These are phyloP conservation scores for Drosophila simulans DNA, from an alignment of 1,140 invertebrate species.

Conservation along the genomic window DNA sequence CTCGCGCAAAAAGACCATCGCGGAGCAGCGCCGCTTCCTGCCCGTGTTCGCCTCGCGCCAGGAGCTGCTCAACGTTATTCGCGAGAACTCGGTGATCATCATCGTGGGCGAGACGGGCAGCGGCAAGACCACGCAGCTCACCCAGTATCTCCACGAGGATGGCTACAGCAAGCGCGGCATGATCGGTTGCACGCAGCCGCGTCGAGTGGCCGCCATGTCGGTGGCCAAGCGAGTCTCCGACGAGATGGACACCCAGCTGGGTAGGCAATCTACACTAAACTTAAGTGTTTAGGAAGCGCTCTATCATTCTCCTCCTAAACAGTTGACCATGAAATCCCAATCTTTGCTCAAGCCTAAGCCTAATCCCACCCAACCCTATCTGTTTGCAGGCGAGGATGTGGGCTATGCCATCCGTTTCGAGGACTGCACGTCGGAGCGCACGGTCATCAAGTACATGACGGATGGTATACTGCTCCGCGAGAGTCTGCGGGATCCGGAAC, in stretches of 20 bases:
- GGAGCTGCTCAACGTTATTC: slow-evolving; percentile 95
- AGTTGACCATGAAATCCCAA: too few species aligned
- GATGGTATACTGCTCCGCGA: slow-evolving; percentile 99
- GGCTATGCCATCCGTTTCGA: slow-evolving; percentile 99
- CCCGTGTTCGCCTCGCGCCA: slow-evolving; percentile 98
- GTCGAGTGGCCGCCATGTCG: slow-evolving; percentile 99
- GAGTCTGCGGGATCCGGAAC: slow-evolving; percentile 96
- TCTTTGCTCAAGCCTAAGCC: too few species aligned
- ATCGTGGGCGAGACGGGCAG: slow-evolving; percentile 99
- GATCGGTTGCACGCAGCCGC: slow-evolving; percentile 97
- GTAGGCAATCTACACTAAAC: slow-evolving; percentile 70
- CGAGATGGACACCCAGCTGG: slow-evolving; percentile 96
- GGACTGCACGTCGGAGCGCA: slow-evolving; percentile 98
- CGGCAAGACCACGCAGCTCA: slow-evolving; percentile 98
- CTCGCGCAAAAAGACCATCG: slow-evolving; percentile 93
- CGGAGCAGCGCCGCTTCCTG: slow-evolving; percentile 95
- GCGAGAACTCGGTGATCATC: slow-evolving; percentile 97
- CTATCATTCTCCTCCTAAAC: too few species aligned
- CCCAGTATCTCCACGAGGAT: slow-evolving; percentile 99
- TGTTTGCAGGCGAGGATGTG: slow-evolving; percentile 90
- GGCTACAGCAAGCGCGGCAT: slow-evolving; percentile 97
- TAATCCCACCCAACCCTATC: background rate
- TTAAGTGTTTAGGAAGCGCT: too few species aligned
- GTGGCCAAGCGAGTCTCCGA: slow-evolving; percentile 99
- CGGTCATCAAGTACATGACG: slow-evolving; percentile 99